phyloP scores from a whole-genome alignment of 2,797 vertebrate genomes.

The Bovichtus variegatus region DNA sequence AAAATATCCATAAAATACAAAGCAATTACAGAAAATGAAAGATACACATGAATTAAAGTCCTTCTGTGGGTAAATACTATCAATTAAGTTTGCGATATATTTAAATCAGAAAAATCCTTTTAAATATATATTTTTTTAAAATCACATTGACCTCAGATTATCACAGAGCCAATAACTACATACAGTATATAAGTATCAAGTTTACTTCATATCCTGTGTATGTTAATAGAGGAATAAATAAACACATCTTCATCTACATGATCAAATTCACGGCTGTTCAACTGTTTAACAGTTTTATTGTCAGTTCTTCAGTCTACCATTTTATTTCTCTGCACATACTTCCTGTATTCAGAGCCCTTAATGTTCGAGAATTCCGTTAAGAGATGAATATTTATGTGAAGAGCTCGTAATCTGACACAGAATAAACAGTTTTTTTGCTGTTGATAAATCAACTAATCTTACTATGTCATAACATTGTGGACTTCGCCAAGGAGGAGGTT shows the following conservation, averaged over 20 bases:
- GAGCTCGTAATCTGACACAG: background rate
- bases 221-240: constrained; percentile 70
- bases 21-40: constrained; percentile 42
- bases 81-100: constrained; percentile 39
- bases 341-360: constrained; percentile 11
- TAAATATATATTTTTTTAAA: constrained; percentile 61
- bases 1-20: constrained; percentile 29
- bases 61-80: constrained; percentile 55
- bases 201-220: constrained; percentile 35
- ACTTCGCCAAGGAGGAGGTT: too few relatives aligned
- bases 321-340: background rate
- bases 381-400: constrained; percentile 13
- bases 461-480: background rate
- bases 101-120: constrained; percentile 48
- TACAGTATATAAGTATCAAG: constrained; percentile 46
- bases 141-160: constrained; percentile 43
- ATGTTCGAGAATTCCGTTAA: background rate
- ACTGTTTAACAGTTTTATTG: constrained; percentile 31
- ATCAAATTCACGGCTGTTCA: constrained; percentile 9
- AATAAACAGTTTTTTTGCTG: constrained; percentile 8
- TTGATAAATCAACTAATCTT: background rate
- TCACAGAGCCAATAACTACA: constrained; percentile 32
- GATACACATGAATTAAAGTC: constrained; percentile 36
- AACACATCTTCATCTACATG: constrained; percentile 30
- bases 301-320: constrained; percentile 20